Percentiles rank a stretch among this genome's conserved stretches.
These are phyloP conservation scores for Chloebia gouldiae DNA, from an alignment of 2,113 vertebrate species.

Conservation along the genomic window DNA sequence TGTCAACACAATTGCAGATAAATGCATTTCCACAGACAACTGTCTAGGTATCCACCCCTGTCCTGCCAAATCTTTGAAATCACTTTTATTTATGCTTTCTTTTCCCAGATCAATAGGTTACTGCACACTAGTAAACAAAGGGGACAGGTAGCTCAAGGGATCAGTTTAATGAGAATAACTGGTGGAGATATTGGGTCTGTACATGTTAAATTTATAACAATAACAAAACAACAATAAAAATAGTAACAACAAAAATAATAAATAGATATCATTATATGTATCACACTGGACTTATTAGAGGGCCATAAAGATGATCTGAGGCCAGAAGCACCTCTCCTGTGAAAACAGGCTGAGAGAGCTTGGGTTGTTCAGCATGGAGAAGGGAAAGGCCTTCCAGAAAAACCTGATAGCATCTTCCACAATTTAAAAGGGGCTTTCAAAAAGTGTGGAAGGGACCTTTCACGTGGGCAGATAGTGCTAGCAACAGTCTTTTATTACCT, in stretches of 20 bases:
- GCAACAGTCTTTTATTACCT: not conserved
- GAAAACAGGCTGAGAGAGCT: not conserved
- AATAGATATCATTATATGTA: not conserved
- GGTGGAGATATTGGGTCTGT: not conserved
- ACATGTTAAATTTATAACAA: not conserved
- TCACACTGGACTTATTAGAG: not conserved
- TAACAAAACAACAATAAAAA: not conserved
- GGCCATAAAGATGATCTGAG: not conserved
- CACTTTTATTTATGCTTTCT: not conserved
- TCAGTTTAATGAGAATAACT: not conserved
- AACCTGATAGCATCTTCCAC: not conserved
- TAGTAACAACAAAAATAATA: not conserved
- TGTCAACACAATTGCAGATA: not conserved
- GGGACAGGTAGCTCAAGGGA: not conserved
- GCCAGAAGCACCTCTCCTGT: not conserved
- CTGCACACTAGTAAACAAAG: not conserved
- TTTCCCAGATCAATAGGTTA: not conserved
- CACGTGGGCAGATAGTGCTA: not conserved
- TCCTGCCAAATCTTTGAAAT: not conserved
- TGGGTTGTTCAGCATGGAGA: not conserved
- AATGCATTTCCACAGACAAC: not conserved
- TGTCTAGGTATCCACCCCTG: not conserved
- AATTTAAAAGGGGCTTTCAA: not conserved
- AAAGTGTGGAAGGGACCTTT: not conserved
- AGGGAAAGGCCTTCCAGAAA: not conserved